Base-by-base conservation (phyloP, 2,113 vertebrate genomes). In the Leucoraja erinaceus region DNA sequence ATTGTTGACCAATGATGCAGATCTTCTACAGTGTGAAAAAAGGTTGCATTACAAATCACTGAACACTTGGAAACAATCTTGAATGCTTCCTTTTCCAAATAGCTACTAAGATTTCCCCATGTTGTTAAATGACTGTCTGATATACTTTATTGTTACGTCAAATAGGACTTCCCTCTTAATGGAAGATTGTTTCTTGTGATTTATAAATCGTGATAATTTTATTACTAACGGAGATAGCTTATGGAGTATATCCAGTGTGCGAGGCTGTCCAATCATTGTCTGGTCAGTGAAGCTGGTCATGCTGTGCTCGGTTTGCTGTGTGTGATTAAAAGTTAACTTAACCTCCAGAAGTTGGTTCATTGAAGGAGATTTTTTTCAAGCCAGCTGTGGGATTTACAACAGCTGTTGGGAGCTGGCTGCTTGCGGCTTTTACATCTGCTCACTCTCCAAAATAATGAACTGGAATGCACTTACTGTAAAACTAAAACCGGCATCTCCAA, bases 401-500 rank as follows among this genome's bases (percentile, higher is more conserved):
- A 91, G 90, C 90, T 91, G 90, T 33, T 72, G 66, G 68, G 90
- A 91, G 28, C 47, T 72, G 90, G 20, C 68, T 25, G 66, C 33
- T 72, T 74, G 63, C 25, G 33, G 90, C 18, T 25, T 38, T 22
- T 72, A 91, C 90, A 91, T 91, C 90, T 91, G 90, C 68, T 91
- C 68, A 0, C 90, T 47, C 72, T 91, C 38, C 20, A n/a, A 47
- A 31, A 91, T 91, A 91, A 91, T 72, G 90, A 91, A 31, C 68
- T 91, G 90, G 90, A 91, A 91, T 91, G 90, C 66, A 72, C 68
- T 91, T 54, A 91, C 90, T 54, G 90, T 25, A 91, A 91, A 68
- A 91, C 38, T 91, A 91, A 72, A 72, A 74, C 25, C 90, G 5
- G 66, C 68, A 72, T 91, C 68, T 25, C 90, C 22, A 22, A 47